Evolutionary conservation across 2,113 vertebrate species (phyloP).

Genomic region (Xiphorhynchus elegans): DNA sequence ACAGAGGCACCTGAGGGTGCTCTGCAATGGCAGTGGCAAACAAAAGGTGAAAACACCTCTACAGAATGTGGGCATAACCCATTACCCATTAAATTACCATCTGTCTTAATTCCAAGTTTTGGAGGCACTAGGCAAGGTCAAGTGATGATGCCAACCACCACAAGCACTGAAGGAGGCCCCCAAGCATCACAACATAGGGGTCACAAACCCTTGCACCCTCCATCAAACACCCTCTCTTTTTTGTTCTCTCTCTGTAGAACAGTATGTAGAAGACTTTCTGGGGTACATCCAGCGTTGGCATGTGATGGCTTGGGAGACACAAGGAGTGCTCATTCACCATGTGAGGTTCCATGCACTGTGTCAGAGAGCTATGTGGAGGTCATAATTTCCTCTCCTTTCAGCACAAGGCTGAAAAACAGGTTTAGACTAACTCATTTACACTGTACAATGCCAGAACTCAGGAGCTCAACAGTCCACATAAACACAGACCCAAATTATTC

Average conservation of each 20-base stretch:
- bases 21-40: background rate
- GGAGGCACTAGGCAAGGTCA: background rate
- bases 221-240: background rate
- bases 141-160: background rate
- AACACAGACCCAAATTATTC: slow-evolving; percentile 51
- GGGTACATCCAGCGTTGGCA: background rate
- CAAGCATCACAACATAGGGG: background rate
- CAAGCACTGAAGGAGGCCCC: background rate
- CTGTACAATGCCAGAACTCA: background rate
- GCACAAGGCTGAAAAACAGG: background rate
- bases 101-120: background rate
- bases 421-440: slow-evolving; percentile 22
- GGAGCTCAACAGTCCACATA: background rate
- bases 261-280: background rate
- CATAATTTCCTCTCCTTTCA: background rate
- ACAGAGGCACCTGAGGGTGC: background rate
- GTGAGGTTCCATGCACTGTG: background rate
- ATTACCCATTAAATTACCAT: background rate
- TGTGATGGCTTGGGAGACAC: too few species aligned
- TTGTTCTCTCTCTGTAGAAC: background rate
- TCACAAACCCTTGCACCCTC: fast-evolving
- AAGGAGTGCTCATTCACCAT: background rate
- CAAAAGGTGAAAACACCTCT: background rate
- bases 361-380: background rate
- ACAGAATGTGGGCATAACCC: background rate